Evolutionary conservation across 2,797 vertebrate genomes (phyloP), one percentile per base, ranked within the genome.

Genomic region (Ceyx erithaca): DNA sequence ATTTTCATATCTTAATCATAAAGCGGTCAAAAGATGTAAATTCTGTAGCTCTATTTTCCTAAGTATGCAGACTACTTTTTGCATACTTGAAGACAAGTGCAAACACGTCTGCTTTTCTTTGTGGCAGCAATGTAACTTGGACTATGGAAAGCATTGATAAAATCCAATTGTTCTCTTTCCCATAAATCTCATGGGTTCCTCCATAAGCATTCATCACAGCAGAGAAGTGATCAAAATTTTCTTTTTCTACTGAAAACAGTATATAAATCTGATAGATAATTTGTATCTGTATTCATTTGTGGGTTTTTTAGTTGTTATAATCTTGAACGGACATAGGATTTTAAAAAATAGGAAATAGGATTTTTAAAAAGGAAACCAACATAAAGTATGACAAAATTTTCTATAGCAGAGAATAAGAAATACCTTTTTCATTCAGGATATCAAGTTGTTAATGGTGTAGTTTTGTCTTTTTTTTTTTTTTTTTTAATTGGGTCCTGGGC

Each of bases 281-380:
- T 77, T 62, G 46, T 51, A 4, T 46, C 10, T 48, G 11, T 64
- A 69, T 48, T 71, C 0, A 43, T 48, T 54, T 51, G 26, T 51
- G 26, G 3, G 11, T 16, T 3, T n/a, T 72, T n/a, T 30, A 17
- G 30, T 33, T 52, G 12, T 61, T 30, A 15, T 68, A 57, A 33
- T 23, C 26, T 6, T 64, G 45, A 76, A 5, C 62, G 20, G 4
- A 69, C 64, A 81, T 23, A 61, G 31, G 1, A 12, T 12, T 14
- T 28, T 2, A 1, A 5, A 43, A 58, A 67, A 7, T 40, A 40
- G 37, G 1, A 0, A 11, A 31, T 26, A 67, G 13, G 37, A 37
- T 14, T 37, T 37, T 37, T 37, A 37, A 40, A 40, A 40, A 40
- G 37, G 5, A 58, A 25, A 4, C 1, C 4, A 58, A 5, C 3